Evolutionary conservation across 2,888 invertebrate genomes (phyloP).

Genomic region (Archips xylosteana): DNA sequence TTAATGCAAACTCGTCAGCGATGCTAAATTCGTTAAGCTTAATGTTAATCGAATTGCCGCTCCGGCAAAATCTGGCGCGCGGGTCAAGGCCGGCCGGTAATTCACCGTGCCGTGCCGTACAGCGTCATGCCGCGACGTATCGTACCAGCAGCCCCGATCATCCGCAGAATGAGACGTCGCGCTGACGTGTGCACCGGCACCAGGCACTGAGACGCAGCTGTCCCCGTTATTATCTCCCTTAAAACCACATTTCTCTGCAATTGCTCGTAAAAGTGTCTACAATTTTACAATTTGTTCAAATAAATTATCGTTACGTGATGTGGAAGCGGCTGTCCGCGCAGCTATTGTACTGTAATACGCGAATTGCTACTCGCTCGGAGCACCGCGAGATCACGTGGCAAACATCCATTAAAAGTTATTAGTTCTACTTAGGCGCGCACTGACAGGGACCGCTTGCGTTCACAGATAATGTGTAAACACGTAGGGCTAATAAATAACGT

Average conservation of each 20-base stretch:
- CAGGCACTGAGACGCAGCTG: conserved; percentile 28
- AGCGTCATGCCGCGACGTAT: neutral
- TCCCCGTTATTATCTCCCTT: conserved; percentile 31
- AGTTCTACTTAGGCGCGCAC: conserved; percentile 19
- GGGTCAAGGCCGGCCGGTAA: neutral
- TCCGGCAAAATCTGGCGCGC: conserved; percentile 30
- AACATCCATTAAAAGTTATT: conserved; percentile 37
- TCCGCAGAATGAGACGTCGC: conserved; percentile 52
- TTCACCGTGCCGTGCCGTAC: neutral
- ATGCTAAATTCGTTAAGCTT: conserved; percentile 52
- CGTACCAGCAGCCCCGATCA: neutral
- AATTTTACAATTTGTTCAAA: conserved; percentile 38
- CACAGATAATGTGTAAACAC: conserved; percentile 17
- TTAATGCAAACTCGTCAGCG: conserved; percentile 57
- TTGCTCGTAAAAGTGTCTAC: conserved; percentile 47
- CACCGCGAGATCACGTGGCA: conserved; percentile 27
- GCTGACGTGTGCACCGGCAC: conserved; percentile 68
- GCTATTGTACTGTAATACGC: conserved; percentile 32
- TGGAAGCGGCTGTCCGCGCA: conserved; percentile 22
- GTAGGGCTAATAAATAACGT: conserved; percentile 29
- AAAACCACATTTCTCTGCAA: conserved; percentile 51
- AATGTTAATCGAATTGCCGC: conserved; percentile 49
- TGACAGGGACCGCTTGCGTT: conserved; percentile 13
- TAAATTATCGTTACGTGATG: conserved; percentile 37
- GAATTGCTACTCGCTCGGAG: conserved; percentile 22